Evolutionary conservation across 2,888 invertebrate genomes (phyloP).

Genomic region (Smittia sp.): DNA sequence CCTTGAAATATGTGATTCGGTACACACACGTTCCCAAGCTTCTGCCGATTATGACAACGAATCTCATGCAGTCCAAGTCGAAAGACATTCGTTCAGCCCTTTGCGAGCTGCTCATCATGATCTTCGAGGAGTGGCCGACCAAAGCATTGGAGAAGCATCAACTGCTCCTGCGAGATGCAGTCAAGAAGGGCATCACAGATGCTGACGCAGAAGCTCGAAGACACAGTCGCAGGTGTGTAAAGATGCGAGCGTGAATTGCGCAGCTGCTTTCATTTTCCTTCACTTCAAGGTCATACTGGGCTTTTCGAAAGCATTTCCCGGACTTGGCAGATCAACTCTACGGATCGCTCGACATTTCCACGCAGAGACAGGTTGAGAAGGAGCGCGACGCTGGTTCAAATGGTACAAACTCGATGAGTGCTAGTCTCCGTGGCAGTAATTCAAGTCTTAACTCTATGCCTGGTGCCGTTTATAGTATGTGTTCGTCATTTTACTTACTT

Average conservation of each 20-base stretch:
- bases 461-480: slow-evolving; percentile 47
- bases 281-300: slow-evolving; percentile 75
- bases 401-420: slow-evolving; percentile 47
- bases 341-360: slow-evolving; percentile 73
- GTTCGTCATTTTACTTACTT: slow-evolving; percentile 32
- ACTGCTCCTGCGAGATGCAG: slow-evolving; percentile 72
- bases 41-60: slow-evolving; percentile 73
- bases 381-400: slow-evolving; percentile 52
- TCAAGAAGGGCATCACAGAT: slow-evolving; percentile 84
- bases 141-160: slow-evolving; percentile 79
- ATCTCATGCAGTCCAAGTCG: slow-evolving; percentile 78
- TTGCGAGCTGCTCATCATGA: slow-evolving; percentile 78
- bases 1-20: slow-evolving; percentile 83
- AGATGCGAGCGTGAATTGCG: slow-evolving; percentile 12
- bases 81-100: slow-evolving; percentile 79
- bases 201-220: slow-evolving; percentile 89
- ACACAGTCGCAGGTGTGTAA: slow-evolving; percentile 70
- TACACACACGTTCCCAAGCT: slow-evolving; percentile 77
- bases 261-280: slow-evolving; percentile 33
- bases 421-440: slow-evolving; percentile 47
- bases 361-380: slow-evolving; percentile 60
- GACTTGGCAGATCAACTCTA: slow-evolving; percentile 83
- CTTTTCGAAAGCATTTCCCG: slow-evolving; percentile 85
- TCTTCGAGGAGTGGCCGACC: slow-evolving; percentile 86
- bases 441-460: slow-evolving; percentile 47